Base-by-base conservation (phyloP, 2,888 invertebrate species). In the Oscheius sp. region DNA sequence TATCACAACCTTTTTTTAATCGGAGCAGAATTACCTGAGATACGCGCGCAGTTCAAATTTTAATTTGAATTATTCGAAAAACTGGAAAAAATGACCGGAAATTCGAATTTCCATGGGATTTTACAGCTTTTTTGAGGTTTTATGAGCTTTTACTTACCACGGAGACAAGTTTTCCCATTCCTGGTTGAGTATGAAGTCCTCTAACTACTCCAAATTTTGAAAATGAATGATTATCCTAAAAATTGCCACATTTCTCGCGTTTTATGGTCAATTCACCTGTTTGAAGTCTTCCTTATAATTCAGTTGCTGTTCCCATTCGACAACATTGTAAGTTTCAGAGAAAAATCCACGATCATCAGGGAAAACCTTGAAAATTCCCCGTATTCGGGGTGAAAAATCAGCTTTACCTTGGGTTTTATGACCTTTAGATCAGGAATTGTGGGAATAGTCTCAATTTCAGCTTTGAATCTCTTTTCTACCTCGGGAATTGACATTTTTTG, bases 341-440 rank as follows among this genome's bases (percentile, higher is more conserved):
- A 88, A 88, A 77, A 85, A 88, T 1, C 88, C 88, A 0, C 88
- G 79, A 52, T 86, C 84, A 63, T 88, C 88, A n/a, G 88, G 88
- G 73, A 88, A 88, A 9, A 84, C 83, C 83, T 83, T 61, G 49
- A 69, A 12, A 35, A n/a, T n/a, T n/a, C n/a, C n/a, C n/a, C n/a
- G n/a, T n/a, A n/a, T 35, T 3, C 35, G 35, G 35, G 35, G 3
- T 35, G 2, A 16, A 43, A 64, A 12, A n/a, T n/a, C n/a, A n/a
- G n/a, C n/a, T 9, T 35, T 41, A 83, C 83, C 78, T 88, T 88
- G 13, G 87, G 88, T 25, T 83, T 81, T 68, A 88, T 87, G 35
- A 88, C 75, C 53, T 84, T 85, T 23, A 86, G 71, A 55, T 82
- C 87, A 7, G 83, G 83, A 58, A 88, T 85, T 27, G 73, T 74